Percentiles rank a stretch among this genome's conserved stretches.
phyloP scores from a whole-genome alignment of 2,113 vertebrate genomes.

The Halcyon malimbica region DNA sequence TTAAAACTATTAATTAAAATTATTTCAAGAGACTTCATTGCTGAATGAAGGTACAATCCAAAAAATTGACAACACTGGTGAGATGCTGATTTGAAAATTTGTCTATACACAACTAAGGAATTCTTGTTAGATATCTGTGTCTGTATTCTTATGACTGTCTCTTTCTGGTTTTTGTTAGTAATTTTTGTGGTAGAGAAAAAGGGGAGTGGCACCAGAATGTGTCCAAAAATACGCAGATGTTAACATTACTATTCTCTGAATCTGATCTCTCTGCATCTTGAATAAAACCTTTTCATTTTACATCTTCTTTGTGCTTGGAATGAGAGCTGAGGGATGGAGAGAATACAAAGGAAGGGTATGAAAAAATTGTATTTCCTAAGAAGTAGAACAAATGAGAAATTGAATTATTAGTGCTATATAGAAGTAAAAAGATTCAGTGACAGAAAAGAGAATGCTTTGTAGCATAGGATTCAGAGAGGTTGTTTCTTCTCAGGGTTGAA shows the following conservation, averaged over 20 bases:
- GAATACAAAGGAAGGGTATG: background rate
- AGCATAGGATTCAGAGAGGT: background rate
- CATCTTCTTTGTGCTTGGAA: background rate
- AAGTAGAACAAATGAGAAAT: background rate
- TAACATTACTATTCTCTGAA: background rate
- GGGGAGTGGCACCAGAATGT: background rate
- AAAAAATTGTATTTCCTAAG: background rate
- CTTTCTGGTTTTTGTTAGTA: too few species aligned
- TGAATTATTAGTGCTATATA: background rate
- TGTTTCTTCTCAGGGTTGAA: background rate
- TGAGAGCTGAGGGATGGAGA: background rate
- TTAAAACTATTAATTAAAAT: background rate
- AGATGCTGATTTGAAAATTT: background rate
- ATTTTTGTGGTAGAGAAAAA: background rate
- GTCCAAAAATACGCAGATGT: background rate
- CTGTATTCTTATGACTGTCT: background rate
- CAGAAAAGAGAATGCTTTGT: background rate
- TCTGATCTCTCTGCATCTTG: background rate
- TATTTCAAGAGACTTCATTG: background rate
- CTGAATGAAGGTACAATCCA: background rate
- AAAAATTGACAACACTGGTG: background rate
- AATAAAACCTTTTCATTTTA: background rate
- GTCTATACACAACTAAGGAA: background rate
- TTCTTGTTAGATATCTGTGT: background rate
- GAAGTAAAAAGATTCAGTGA: background rate